phyloP scores from a whole-genome alignment of 1,140 invertebrate genomes.

The Uloborus diversus region DNA sequence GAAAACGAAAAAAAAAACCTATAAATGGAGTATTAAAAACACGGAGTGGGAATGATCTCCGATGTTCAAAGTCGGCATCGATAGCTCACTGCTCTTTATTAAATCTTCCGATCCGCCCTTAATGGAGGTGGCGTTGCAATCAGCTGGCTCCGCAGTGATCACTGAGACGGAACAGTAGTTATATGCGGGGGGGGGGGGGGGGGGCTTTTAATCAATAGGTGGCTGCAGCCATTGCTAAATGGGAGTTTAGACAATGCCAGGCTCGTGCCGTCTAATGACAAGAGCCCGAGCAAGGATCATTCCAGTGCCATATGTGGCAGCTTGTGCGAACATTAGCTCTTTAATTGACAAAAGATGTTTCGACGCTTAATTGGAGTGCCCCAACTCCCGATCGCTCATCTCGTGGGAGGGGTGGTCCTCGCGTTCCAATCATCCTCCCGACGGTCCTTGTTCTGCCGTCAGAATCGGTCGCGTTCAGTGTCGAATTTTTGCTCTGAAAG shows the following conservation, averaged over 20 bases:
- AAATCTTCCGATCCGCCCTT: slow-evolving; percentile 48
- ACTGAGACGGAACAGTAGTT: slow-evolving; percentile 47
- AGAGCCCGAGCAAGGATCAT: slow-evolving; percentile 51
- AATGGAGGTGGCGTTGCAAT: slow-evolving; percentile 42
- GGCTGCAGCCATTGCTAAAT: slow-evolving; percentile 48
- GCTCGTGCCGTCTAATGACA: slow-evolving; percentile 41
- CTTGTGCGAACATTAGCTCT: slow-evolving; percentile 56
- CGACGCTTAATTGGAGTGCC: slow-evolving; percentile 55
- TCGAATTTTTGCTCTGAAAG: no score
- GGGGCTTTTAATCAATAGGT: slow-evolving; percentile 36
- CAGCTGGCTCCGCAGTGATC: slow-evolving; percentile 18
- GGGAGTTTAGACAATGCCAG: slow-evolving; percentile 55
- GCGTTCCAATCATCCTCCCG: no score
- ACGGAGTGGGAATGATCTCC: slow-evolving; percentile 48
- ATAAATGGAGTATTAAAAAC: slow-evolving; percentile 49
- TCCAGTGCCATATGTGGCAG: slow-evolving; percentile 42
- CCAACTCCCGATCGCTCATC: slow-evolving; percentile 50
- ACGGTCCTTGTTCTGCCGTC: no score
- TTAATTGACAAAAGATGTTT: slow-evolving; percentile 57
- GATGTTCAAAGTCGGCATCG: slow-evolving; percentile 50
- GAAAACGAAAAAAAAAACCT: slow-evolving; percentile 14
- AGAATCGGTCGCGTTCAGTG: no score
- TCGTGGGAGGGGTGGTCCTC: no score
- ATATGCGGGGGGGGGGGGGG: slow-evolving; percentile 4
- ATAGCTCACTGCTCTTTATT: slow-evolving; percentile 52